Conservation (phyloP, 2,113 vertebrate species). For the Myotis lucifugus region DNA sequence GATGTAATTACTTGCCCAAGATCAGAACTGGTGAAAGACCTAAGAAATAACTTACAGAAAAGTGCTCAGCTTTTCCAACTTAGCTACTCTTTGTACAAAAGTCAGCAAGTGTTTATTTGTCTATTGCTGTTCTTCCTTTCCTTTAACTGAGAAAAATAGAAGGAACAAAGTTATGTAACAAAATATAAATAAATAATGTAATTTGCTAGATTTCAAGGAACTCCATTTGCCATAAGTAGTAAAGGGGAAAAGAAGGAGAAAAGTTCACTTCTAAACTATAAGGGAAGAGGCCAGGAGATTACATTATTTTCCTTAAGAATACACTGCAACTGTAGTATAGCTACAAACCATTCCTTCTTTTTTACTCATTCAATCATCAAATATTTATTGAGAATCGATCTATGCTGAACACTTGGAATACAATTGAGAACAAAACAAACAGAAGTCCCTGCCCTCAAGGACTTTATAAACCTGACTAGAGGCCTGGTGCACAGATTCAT, state of each 20-base stretch:
- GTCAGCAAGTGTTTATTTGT: constrained; percentile 17
- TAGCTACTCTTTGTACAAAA: constrained; percentile 12
- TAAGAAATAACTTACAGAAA: neutral
- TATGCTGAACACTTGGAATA: neutral
- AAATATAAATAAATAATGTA: constrained; percentile 9
- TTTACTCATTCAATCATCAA: constrained; percentile 44
- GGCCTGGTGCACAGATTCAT: too few species aligned
- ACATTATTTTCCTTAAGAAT: constrained; percentile 25
- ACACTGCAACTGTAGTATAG: neutral
- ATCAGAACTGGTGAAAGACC: neutral
- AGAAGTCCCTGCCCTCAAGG: neutral
- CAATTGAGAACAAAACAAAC: constrained; percentile 23
- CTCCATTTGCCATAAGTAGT: neutral
- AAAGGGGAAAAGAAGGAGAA: neutral
- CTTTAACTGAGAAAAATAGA: constrained; percentile 50
- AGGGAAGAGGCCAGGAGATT: neutral
- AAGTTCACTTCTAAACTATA: constrained; percentile 47
- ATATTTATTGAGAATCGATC: constrained; percentile 28
- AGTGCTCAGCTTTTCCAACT: constrained; percentile 27
- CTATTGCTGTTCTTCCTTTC: constrained; percentile 4
- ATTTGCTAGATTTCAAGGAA: constrained; percentile 32
- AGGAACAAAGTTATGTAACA: constrained; percentile 26
- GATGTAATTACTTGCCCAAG: neutral
- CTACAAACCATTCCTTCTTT: neutral
- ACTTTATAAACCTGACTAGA: neutral